phyloP scores from a whole-genome alignment of 2,888 invertebrate genomes.

The Lumbricus terrestris region DNA sequence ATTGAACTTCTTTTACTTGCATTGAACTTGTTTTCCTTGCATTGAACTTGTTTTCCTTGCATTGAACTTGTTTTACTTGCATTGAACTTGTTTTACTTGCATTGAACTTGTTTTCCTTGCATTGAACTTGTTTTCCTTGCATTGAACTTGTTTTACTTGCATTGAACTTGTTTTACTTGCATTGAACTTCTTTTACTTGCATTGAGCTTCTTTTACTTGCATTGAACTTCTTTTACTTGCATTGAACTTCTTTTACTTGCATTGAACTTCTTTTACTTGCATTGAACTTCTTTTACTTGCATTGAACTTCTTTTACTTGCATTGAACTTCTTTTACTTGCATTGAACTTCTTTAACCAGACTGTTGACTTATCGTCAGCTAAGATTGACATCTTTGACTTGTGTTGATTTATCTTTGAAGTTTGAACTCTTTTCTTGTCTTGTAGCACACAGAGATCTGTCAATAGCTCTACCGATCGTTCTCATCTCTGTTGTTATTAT shows the following conservation, averaged over 20 bases:
- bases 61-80: neutral
- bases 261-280: too few species aligned
- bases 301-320: neutral
- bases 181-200: too few species aligned
- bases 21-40: too few species aligned
- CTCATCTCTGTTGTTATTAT: conserved; percentile 11
- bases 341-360: neutral
- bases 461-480: conserved; percentile 15
- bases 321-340: neutral
- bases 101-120: too few species aligned
- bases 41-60: too few species aligned
- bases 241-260: neutral
- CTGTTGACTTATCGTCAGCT: neutral
- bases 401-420: neutral
- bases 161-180: neutral
- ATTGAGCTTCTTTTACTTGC: neutral
- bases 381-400: neutral
- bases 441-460: neutral
- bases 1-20: neutral
- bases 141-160: neutral
- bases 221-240: too few species aligned
- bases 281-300: too few species aligned
- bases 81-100: too few species aligned
- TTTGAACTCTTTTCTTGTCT: neutral
- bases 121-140: too few species aligned